Percentiles rank a stretch among this genome's conserved stretches.
These are phyloP conservation scores for Aethes cnicana DNA, from an alignment of 2,888 invertebrate species.

Conservation along the genomic window DNA sequence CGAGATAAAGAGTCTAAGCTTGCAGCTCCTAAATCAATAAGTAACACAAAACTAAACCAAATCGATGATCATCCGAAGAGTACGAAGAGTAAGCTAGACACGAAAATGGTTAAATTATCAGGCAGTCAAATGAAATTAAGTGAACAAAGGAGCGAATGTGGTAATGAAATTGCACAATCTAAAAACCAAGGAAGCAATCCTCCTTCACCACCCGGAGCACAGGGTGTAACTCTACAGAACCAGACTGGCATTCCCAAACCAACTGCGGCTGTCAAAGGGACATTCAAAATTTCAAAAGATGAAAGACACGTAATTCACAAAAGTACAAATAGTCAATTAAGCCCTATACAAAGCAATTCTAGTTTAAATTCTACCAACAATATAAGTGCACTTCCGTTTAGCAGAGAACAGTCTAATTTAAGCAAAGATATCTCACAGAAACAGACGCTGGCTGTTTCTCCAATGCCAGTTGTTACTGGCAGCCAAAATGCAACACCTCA, in stretches of 20 bases:
- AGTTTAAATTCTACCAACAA: conserved; percentile 81
- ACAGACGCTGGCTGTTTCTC: conserved; percentile 86
- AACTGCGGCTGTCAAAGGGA: conserved; percentile 95
- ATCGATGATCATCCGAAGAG: conserved; percentile 69
- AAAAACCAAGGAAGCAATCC: conserved; percentile 51
- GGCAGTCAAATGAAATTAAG: conserved; percentile 72
- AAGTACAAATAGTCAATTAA: conserved; percentile 81
- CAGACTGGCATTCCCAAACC: conserved; percentile 92
- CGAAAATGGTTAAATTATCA: conserved; percentile 75
- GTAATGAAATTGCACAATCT: conserved; percentile 47
- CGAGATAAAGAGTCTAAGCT: conserved; percentile 77
- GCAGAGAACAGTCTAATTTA: conserved; percentile 77
- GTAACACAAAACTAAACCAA: conserved; percentile 74
- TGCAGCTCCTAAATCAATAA: conserved; percentile 78
- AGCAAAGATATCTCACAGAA: conserved; percentile 76
- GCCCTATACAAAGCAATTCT: conserved; percentile 81
- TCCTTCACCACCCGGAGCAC: conserved; percentile 72
- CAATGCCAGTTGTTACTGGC: conserved; percentile 84
- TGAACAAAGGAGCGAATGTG: conserved; percentile 59
- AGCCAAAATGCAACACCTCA: conserved; percentile 66
- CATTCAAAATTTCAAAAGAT: conserved; percentile 87
- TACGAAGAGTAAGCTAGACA: conserved; percentile 60
- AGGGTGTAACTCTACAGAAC: conserved; percentile 59
- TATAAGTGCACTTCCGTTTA: conserved; percentile 72
- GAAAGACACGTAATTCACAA: conserved; percentile 77